These are phyloP conservation scores for Caenorhabditis macrosperma DNA, from an alignment of 2,888 invertebrate genomes.

Conservation along the genomic window DNA sequence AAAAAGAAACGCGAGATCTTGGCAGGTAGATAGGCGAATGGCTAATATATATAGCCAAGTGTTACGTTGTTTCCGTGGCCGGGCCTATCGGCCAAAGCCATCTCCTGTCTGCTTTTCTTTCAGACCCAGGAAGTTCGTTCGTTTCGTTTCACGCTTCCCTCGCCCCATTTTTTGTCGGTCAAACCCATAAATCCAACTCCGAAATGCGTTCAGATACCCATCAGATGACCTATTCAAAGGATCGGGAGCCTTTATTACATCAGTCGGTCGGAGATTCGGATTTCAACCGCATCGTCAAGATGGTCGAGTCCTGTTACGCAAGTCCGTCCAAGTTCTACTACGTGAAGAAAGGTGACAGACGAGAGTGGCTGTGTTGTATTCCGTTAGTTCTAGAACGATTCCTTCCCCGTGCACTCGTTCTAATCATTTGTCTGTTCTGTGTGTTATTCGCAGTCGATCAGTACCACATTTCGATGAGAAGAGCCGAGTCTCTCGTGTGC, in stretches of 20 bases:
- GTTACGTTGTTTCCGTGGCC: not conserved
- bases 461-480: slow-evolving; percentile 16
- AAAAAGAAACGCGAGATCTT: slow-evolving; percentile 7
- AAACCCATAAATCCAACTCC: slow-evolving; percentile 32
- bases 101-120: no score
- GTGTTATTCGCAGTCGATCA: slow-evolving; percentile 10
- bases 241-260: slow-evolving; percentile 45
- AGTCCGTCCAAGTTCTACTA: not conserved
- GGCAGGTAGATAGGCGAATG: slow-evolving; percentile 28
- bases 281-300: not conserved
- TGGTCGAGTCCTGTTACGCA: slow-evolving; percentile 4
- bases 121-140: no score
- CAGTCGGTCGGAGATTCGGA: slow-evolving; percentile 8
- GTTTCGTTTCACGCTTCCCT: not conserved
- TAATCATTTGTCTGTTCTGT: not conserved
- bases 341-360: slow-evolving; percentile 15
- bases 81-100: not conserved
- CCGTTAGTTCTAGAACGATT: slow-evolving; percentile 13
- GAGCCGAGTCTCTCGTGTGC: slow-evolving; percentile 19
- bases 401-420: slow-evolving; percentile 2
- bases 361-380: not conserved
- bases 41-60: not conserved
- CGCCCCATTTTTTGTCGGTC: slow-evolving; percentile 38
- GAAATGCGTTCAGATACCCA: slow-evolving; percentile 25
- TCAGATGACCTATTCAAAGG: slow-evolving; percentile 43